A percentile compares a stretch with the other conserved stretches of the same genome.
Evolutionary conservation across 2,888 invertebrate species (phyloP).

Genomic region (Ryuthela nishihirai): DNA sequence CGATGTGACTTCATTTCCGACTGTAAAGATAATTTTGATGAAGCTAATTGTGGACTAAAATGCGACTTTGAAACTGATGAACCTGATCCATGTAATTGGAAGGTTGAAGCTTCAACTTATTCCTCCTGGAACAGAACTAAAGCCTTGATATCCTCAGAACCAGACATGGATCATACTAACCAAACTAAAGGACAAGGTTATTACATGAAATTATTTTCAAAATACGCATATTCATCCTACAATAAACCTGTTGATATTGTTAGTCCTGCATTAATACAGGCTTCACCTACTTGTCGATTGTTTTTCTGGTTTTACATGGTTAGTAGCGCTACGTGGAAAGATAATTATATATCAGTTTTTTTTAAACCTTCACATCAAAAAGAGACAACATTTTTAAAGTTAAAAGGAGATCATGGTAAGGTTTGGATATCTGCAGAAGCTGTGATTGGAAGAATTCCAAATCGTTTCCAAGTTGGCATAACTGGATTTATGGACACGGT

Average conservation of each 20-base stretch:
- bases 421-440: constrained; percentile 26
- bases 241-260: constrained; percentile 3
- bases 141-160: constrained; percentile 8
- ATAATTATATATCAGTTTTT: too few species aligned
- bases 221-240: neutral
- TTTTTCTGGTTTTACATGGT: constrained; percentile 36
- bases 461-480: constrained; percentile 17
- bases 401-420: too few species aligned
- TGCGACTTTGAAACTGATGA: constrained; percentile 35
- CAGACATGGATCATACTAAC: constrained; percentile 25
- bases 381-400: too few species aligned
- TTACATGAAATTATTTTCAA: constrained; percentile 14
- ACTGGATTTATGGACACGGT: constrained; percentile 2
- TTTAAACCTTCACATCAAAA: too few species aligned
- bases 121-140: constrained; percentile 14
- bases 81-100: constrained; percentile 29
- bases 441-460: constrained; percentile 18
- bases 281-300: constrained; percentile 24
- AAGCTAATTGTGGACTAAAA: constrained; percentile 24
- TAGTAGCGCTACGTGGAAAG: too few species aligned
- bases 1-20: constrained; percentile 38
- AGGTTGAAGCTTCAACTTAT: neutral
- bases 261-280: constrained; percentile 26
- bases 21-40: constrained; percentile 33
- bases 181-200: constrained; percentile 13